A percentile compares a stretch with the other conserved stretches of the same genome.
Evolutionary conservation across 2,113 vertebrate genomes (phyloP).

Genomic region (Megaceryle maxima): DNA sequence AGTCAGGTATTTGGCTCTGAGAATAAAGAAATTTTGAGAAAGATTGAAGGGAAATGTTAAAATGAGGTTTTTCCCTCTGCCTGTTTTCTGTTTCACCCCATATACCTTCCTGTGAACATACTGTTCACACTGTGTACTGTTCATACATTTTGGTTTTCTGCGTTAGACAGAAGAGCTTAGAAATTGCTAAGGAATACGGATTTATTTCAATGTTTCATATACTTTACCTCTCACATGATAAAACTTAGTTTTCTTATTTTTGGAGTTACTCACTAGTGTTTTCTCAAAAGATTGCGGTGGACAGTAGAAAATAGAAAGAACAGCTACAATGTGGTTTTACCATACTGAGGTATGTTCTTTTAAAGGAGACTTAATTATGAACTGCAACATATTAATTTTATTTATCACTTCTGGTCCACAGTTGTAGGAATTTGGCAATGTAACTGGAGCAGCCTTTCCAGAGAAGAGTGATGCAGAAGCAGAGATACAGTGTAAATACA

Average conservation of each 20-base stretch:
- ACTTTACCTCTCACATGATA: not conserved
- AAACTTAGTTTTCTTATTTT: not conserved
- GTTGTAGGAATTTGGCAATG: not conserved
- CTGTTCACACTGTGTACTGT: not conserved
- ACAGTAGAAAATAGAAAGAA: not conserved
- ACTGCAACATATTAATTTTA: not conserved
- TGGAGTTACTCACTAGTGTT: not conserved
- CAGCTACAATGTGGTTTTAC: not conserved
- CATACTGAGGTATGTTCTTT: not conserved
- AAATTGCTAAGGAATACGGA: not conserved
- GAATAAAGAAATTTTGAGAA: not conserved
- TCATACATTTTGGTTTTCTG: not conserved
- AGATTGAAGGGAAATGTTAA: not conserved
- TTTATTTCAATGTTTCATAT: not conserved
- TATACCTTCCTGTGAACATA: accelerated
- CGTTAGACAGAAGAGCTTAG: not conserved
- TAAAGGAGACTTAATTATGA: not conserved
- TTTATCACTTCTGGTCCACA: not conserved
- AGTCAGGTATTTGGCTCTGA: not conserved
- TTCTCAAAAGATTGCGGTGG: not conserved
- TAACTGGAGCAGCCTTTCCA: not conserved
- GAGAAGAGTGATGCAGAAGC: not conserved
- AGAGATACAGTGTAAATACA: not conserved
- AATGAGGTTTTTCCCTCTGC: not conserved
- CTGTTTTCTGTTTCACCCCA: not conserved